These are phyloP conservation scores for Dufourea novaeangliae DNA, from an alignment of 1,140 invertebrate species.

Conservation along the genomic window DNA sequence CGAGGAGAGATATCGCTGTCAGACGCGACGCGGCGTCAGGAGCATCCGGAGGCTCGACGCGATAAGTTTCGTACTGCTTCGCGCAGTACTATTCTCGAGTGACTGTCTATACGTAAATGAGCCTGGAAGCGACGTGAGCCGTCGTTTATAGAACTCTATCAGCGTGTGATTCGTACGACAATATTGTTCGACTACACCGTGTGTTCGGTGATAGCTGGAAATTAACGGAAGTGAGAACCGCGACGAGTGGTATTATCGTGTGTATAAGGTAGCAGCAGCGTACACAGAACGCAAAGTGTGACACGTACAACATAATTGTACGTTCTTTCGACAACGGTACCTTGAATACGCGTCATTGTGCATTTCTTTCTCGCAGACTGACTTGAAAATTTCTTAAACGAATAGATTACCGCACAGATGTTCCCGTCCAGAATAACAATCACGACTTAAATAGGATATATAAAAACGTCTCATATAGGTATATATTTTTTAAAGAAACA, in stretches of 20 bases:
- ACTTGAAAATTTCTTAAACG: neutral
- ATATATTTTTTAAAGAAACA: no score
- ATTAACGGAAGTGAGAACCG: neutral
- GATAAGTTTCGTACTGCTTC: constrained; percentile 27
- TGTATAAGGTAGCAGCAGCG: neutral
- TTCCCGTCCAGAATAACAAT: constrained; percentile 12
- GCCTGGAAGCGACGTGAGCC: constrained; percentile 29
- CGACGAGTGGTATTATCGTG: neutral
- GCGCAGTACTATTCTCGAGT: constrained; percentile 2
- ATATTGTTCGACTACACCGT: constrained; percentile 13
- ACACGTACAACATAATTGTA: neutral
- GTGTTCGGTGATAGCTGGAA: neutral
- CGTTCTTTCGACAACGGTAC: neutral
- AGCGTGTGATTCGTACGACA: neutral
- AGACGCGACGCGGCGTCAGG: neutral
- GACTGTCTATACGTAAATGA: constrained; percentile 59
- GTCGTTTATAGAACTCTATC: constrained; percentile 29
- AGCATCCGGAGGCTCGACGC: neutral
- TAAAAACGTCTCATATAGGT: constrained; percentile 2
- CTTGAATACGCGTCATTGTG: neutral
- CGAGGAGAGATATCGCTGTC: constrained; percentile 17
- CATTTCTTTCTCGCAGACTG: neutral
- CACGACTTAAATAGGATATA: neutral
- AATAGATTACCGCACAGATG: neutral
- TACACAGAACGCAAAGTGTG: neutral